Evolutionary conservation across 2,888 invertebrate genomes (phyloP).

Genomic region (Pachliopta kotzebuea): DNA sequence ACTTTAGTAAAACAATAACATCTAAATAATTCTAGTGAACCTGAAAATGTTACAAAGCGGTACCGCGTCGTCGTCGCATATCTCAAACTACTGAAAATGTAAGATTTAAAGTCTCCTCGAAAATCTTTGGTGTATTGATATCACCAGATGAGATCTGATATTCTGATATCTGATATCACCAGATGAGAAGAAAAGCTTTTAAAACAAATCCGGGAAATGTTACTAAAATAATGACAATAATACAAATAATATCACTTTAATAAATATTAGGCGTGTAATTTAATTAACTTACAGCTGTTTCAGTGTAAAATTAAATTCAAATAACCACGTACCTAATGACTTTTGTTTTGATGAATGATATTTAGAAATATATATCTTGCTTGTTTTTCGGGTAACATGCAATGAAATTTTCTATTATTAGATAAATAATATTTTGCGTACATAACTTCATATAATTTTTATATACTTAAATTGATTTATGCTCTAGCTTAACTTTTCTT

Average conservation of each 20-base stretch:
- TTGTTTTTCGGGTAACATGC: no score
- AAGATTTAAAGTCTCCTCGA: constrained; percentile 30
- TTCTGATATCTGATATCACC: constrained; percentile 31
- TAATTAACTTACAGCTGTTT: background rate
- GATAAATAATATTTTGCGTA: no score
- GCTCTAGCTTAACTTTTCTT: no score
- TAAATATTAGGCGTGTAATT: constrained; percentile 33
- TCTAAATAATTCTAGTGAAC: constrained; percentile 28
- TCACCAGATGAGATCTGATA: constrained; percentile 30
- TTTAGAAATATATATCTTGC: no score
- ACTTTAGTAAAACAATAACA: constrained; percentile 33
- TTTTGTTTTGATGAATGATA: no score
- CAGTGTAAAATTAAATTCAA: background rate
- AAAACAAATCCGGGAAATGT: constrained; percentile 31
- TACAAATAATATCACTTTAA: constrained; percentile 68
- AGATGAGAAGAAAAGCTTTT: constrained; percentile 21
- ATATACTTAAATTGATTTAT: no score
- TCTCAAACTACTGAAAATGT: constrained; percentile 10
- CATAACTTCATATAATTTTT: no score
- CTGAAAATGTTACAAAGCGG: constrained; percentile 23
- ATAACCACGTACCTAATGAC: no score
- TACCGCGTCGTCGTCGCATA: constrained; percentile 28
- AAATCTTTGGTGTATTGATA: constrained; percentile 48
- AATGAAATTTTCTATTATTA: no score
- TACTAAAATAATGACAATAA: constrained; percentile 45